phyloP scores from a whole-genome alignment of 2,113 vertebrate genomes.

The Crotophaga sulcirostris region DNA sequence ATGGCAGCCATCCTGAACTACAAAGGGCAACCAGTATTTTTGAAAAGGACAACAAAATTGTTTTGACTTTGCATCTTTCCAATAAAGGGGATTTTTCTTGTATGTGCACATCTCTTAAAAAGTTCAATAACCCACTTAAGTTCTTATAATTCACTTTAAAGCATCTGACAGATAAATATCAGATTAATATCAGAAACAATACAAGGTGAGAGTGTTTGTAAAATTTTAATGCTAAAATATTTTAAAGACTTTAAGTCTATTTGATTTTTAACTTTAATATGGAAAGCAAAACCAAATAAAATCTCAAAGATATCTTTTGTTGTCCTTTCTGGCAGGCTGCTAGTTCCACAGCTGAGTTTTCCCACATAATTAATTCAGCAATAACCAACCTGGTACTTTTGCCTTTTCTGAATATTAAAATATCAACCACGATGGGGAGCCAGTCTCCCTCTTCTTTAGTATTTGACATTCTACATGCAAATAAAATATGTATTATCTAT shows the following conservation, averaged over 20 bases:
- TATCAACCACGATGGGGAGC: neutral
- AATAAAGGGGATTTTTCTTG: neutral
- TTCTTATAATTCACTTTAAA: neutral
- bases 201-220: neutral
- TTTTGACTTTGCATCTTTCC: neutral
- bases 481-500: neutral
- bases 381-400: conserved; percentile 80
- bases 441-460: neutral
- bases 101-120: neutral
- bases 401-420: conserved; percentile 79
- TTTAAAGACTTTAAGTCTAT: neutral
- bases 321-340: conserved; percentile 32
- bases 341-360: neutral
- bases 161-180: neutral
- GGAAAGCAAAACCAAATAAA: neutral
- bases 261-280: neutral
- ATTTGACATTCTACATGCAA: neutral
- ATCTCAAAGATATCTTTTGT: neutral
- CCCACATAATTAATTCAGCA: conserved; percentile 34
- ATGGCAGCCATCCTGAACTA: neutral
- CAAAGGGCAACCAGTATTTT: conserved; percentile 39
- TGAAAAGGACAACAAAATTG: conserved; percentile 18
- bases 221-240: neutral
- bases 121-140: neutral
- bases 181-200: neutral